Evolutionary conservation across 2,888 invertebrate genomes (phyloP).

Genomic region (Stenoptilia bipunctidactyla): DNA sequence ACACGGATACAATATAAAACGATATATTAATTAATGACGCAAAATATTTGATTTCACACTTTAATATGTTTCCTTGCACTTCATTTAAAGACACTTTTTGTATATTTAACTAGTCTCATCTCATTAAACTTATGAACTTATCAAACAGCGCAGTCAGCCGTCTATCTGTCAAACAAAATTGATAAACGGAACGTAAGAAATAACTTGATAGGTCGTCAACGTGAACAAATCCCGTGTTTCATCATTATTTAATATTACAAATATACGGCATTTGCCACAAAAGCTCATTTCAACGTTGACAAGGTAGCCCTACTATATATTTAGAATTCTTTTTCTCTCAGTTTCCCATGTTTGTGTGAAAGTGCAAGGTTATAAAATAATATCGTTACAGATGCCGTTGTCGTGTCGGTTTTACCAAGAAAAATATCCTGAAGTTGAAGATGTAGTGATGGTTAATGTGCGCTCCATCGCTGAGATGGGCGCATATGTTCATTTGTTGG

Average conservation of each 20-base stretch:
- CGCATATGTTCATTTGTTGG: conserved; percentile 96
- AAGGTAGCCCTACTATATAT: conserved; percentile 26
- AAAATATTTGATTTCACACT: no score
- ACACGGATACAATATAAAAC: no score
- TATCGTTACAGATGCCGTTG: conserved; percentile 79
- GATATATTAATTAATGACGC: no score
- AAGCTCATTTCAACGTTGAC: conserved; percentile 18
- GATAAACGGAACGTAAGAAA: conserved; percentile 24
- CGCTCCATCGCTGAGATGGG: conserved; percentile 99
- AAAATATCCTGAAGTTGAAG: conserved; percentile 98
- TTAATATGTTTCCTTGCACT: no score
- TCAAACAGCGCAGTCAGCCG: no score
- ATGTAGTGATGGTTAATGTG: conserved; percentile 99
- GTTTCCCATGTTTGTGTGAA: not conserved
- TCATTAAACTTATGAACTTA: no score
- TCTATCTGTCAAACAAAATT: no score
- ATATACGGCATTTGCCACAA: not conserved
- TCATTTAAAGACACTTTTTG: no score
- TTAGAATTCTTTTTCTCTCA: not conserved
- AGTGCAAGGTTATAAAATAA: conserved; percentile 43
- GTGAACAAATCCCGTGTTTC: conserved; percentile 53
- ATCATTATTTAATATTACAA: conserved; percentile 28
- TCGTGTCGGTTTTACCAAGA: conserved; percentile 97
- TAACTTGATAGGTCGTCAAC: conserved; percentile 29
- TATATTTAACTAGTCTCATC: no score